phyloP scores from a whole-genome alignment of 1,140 invertebrate genomes.

The Drosophila setifemur region DNA sequence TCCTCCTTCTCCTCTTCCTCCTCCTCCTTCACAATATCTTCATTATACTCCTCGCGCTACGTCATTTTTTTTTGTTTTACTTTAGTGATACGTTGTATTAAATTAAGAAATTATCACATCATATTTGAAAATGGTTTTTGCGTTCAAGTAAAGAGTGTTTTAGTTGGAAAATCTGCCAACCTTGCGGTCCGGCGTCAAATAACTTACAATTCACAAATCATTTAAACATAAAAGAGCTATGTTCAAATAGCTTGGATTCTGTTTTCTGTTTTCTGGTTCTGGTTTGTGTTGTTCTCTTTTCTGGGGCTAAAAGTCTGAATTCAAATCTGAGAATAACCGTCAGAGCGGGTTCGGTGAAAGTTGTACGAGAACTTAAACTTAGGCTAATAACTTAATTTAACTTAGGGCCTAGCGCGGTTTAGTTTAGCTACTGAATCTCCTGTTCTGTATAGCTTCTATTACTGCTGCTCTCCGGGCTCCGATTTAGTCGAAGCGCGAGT shows the following conservation, averaged over 20 bases:
- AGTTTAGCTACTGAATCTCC: constrained; percentile 74
- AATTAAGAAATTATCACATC: constrained; percentile 77
- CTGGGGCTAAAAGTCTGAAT: constrained; percentile 23
- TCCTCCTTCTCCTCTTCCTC: not conserved
- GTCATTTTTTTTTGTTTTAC: constrained; percentile 20
- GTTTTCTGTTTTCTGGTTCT: constrained; percentile 4
- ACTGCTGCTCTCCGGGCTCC: constrained; percentile 23
- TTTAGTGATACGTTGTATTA: constrained; percentile 72
- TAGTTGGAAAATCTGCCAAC: constrained; percentile 16
- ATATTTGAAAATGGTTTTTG: constrained; percentile 63
- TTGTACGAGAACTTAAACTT: constrained; percentile 73
- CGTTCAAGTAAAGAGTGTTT: constrained; percentile 62
- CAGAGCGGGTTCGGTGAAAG: constrained; percentile 31
- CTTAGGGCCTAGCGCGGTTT: constrained; percentile 70
- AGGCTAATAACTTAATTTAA: constrained; percentile 70
- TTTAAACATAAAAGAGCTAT: constrained; percentile 64
- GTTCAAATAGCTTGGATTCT: constrained; percentile 41
- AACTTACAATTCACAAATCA: constrained; percentile 54
- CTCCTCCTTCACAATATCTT: constrained; percentile 4
- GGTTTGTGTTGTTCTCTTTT: constrained; percentile 8
- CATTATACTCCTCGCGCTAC: constrained; percentile 53
- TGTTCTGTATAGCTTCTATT: constrained; percentile 60
- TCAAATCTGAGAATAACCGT: constrained; percentile 5
- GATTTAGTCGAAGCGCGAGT: constrained; percentile 83
- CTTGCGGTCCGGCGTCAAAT: constrained; percentile 57